These are phyloP conservation scores for Musca domestica DNA, from an alignment of 1,140 invertebrate genomes.

Conservation along the genomic window DNA sequence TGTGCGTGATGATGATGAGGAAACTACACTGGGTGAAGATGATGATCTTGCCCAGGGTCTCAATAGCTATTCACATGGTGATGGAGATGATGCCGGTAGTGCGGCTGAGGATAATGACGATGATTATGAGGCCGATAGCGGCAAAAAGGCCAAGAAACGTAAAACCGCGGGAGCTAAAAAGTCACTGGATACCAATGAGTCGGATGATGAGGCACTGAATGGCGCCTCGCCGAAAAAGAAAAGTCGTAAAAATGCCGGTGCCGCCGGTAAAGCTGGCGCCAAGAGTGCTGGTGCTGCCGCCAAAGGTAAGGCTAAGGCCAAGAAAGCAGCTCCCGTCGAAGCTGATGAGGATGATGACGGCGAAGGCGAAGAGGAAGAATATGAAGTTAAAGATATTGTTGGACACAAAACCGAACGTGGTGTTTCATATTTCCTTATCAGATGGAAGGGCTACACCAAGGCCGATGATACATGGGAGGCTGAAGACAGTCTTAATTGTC, in stretches of 20 bases:
- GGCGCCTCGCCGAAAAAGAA: constrained; percentile 19
- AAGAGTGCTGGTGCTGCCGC: not conserved
- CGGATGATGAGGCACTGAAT: constrained; percentile 26
- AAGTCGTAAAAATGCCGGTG: not conserved
- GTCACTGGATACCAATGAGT: not conserved
- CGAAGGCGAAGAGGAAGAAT: constrained; percentile 38
- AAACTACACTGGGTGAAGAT: not conserved
- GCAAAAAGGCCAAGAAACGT: constrained; percentile 25
- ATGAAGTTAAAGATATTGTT: constrained; percentile 64
- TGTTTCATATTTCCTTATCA: constrained; percentile 69
- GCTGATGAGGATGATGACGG: constrained; percentile 23
- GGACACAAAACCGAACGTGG: constrained; percentile 67
- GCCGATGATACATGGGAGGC: constrained; percentile 79
- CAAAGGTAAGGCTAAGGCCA: constrained; percentile 7
- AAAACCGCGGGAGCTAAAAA: constrained; percentile 30
- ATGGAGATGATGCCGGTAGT: constrained; percentile 3
- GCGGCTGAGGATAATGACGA: constrained; percentile 2
- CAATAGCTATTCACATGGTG: not conserved
- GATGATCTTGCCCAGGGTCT: not conserved
- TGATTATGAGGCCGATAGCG: constrained; percentile 22
- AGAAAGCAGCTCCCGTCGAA: constrained; percentile 3
- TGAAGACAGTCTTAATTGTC: constrained; percentile 70
- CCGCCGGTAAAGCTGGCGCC: not conserved
- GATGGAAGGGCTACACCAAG: constrained; percentile 78
- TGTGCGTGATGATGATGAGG: constrained; percentile 8